Base-by-base conservation (phyloP, 1,140 invertebrate species). In the Drosophila tsacasi region DNA sequence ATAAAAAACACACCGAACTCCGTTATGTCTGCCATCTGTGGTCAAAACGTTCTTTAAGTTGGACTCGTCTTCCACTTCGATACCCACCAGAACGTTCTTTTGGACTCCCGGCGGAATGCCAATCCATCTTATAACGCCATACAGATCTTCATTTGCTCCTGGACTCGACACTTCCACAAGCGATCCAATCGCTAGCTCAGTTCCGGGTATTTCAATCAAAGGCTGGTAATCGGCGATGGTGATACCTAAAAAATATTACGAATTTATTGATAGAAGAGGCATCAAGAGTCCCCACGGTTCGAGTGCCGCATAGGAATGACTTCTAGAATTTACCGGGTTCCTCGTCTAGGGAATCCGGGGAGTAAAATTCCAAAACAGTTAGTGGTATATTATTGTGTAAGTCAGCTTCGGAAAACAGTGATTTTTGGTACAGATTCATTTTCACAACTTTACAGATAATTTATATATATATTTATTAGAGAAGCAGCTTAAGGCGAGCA, bases 101-200 rank as follows among this genome's bases (percentile, higher is more conserved):
- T 87, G 89, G 2, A 69, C 78, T 7, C 91, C 83, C 3, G 81
- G 76, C 32, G 77, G 71, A 4, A 77, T 93, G 7, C 97, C 97
- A 90, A 98, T 97, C 97, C 98, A 98, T 91, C 96, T 95, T 69
- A 98, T 96, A 12, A 98, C 96, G 54, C 97, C 98, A 94, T 96
- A 96, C 35, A 95, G 89, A 64, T 94, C 93, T 64, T 94, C 93
- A 60, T 47, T 59, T 25, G 50, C 44, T 19, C 81, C 91, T 5
- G 82, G 74, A 54, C 82, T 77, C 10, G 94, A 94, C 13, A 97
- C 95, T 93, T 97, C 96, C 2, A 97, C 96, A 69, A 96, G 93
- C 15, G 95, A 96, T 12, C 96, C 96, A 19, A 97, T 93, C n/a
- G 95, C 95, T 37, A 97, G 94, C 73, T 79, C 76, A 5, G 78